phyloP scores from a whole-genome alignment of 2,797 vertebrate species.

The Sebastes hopkinsi region DNA sequence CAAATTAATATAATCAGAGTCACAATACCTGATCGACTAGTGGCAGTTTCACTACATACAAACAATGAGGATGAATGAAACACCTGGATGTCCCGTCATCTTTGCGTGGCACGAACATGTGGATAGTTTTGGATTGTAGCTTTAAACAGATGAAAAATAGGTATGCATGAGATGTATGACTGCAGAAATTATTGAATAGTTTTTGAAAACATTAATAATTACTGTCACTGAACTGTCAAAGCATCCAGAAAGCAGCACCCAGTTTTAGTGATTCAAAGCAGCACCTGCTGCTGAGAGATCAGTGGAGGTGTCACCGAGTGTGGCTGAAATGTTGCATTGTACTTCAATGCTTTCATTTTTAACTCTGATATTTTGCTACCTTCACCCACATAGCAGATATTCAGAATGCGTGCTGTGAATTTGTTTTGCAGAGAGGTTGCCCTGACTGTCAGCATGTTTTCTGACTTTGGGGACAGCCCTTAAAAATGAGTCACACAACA shows the following conservation, averaged over 20 bases:
- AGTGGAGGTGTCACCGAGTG: background rate
- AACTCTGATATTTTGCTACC: background rate
- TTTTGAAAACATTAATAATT: background rate
- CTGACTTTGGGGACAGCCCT: slow-evolving; percentile 52
- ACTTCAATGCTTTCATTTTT: background rate
- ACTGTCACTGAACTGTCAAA: background rate
- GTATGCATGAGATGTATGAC: background rate
- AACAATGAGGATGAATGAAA: background rate
- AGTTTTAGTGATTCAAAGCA: slow-evolving; percentile 16
- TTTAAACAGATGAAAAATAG: background rate
- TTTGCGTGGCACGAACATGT: background rate
- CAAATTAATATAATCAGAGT: background rate
- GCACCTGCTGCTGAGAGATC: background rate
- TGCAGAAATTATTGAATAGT: background rate
- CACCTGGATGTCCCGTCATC: background rate
- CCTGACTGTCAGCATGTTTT: slow-evolving; percentile 23
- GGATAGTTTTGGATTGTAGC: background rate
- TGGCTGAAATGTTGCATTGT: background rate
- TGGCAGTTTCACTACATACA: background rate
- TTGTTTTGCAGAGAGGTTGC: slow-evolving; percentile 1
- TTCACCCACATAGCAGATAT: background rate
- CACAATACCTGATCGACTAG: background rate
- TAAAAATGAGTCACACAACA: slow-evolving; percentile 33
- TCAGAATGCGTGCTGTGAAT: background rate
- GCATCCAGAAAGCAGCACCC: background rate